Conservation (phyloP, 2,797 vertebrate genomes). For the Oryzias sinensis region DNA sequence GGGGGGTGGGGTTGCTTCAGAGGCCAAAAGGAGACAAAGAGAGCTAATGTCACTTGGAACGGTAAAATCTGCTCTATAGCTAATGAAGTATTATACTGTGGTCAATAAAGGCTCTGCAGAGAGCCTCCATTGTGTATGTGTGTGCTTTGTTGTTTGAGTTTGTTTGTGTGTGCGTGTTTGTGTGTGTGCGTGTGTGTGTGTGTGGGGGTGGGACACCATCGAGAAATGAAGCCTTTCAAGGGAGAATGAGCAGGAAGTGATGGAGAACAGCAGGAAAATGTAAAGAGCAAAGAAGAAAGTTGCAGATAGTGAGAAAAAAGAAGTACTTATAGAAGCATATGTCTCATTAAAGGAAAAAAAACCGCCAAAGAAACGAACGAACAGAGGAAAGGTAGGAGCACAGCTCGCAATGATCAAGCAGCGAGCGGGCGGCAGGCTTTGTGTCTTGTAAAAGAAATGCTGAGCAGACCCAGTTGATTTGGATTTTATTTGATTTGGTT, state of each 20-base stretch:
- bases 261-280: slow-evolving; percentile 7
- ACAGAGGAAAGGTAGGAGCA: background rate
- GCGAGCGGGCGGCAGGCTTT: background rate
- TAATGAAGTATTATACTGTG: slow-evolving; percentile 72
- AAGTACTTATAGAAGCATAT: background rate
- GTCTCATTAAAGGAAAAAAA: background rate
- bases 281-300: slow-evolving; percentile 11
- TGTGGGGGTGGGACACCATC: slow-evolving; percentile 45
- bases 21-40: slow-evolving; percentile 65
- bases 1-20: slow-evolving; percentile 29
- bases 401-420: background rate
- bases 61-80: slow-evolving; percentile 71
- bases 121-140: slow-evolving; percentile 32
- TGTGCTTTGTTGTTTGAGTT: background rate
- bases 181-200: slow-evolving; percentile 5
- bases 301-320: background rate
- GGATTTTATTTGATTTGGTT: too few relatives aligned
- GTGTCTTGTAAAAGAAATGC: background rate
- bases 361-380: background rate
- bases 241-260: slow-evolving; percentile 39
- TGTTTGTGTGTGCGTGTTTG: slow-evolving; percentile 7
- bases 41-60: slow-evolving; percentile 67
- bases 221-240: slow-evolving; percentile 57
- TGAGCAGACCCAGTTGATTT: background rate
- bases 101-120: slow-evolving; percentile 64